Base-by-base conservation (phyloP, 2,888 invertebrate species). In the Drosophila antonietae region DNA sequence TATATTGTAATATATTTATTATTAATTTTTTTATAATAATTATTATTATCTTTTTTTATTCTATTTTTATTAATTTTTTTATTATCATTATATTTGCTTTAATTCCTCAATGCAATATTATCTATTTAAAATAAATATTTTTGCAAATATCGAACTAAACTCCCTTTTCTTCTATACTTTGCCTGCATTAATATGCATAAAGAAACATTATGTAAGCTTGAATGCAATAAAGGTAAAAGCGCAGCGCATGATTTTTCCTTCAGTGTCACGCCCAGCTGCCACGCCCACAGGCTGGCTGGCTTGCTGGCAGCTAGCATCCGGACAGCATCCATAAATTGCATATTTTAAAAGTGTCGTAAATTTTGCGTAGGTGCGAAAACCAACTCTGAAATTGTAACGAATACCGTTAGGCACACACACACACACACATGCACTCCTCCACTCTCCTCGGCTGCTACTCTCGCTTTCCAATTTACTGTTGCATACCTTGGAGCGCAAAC, bases 321-420 rank as follows among this genome's bases (percentile, higher is more conserved):
- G 63, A 33, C 67, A 63, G 64, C 66, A 56, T 31, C 65, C 81
- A 83, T 84, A 84, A 84, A 84, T 88, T 84, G 81, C 73, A 83
- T 83, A 83, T 86, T 84, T 83, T 83, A 78, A 83, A 83, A 88
- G 88, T 71, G 75, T 70, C 86, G 79, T 83, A 83, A 83, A 83
- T 88, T 86, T 69, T 73, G 83, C 66, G 71, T 85, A 88, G 86
- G 83, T 88, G 83, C 70, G 66, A 76, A 74, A 59, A 59, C 63
- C 73, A 68, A 57, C 69, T 62, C 66, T 61, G 75, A 71, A 83
- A 85, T 88, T 79, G 88, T 79, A 84, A 84, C 58, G 84, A 73
- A 73, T 78, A 59, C 70, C 75, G 72, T 62, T 49, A 60, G 52
- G 61, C 62, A 39, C 55, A 67, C 56, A 14, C 41, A 14, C 33